Percentiles rank a stretch among this genome's conserved stretches.
Conservation (phyloP, 2,113 vertebrate species). For the Solea senegalensis region DNA sequence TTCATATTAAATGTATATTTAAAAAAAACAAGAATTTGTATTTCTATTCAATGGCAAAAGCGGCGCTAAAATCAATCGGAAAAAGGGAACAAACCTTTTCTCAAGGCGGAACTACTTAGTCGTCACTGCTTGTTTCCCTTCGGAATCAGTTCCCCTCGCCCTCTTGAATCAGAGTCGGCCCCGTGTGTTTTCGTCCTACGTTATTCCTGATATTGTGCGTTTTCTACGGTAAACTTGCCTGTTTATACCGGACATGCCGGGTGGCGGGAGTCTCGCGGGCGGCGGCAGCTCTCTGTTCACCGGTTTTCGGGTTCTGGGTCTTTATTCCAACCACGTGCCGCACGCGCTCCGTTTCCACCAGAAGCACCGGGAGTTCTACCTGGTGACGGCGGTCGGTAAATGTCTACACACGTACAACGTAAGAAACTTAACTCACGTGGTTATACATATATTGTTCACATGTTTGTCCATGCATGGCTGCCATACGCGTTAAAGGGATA, state of each 20-base stretch:
- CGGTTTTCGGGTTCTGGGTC: slow-evolving; percentile 88
- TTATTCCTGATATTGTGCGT: neutral
- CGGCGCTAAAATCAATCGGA: neutral
- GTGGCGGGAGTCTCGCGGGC: slow-evolving; percentile 7
- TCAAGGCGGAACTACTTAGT: slow-evolving; percentile 39
- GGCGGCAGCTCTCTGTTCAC: slow-evolving; percentile 80
- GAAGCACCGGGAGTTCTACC: slow-evolving; percentile 91
- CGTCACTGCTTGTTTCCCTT: slow-evolving; percentile 13
- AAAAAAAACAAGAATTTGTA: too few species aligned
- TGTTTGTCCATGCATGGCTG: neutral
- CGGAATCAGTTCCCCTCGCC: slow-evolving; percentile 11
- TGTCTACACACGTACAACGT: slow-evolving; percentile 94
- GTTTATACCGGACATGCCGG: slow-evolving; percentile 29
- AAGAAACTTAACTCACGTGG: slow-evolving; percentile 61
- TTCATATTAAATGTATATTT: too few species aligned
- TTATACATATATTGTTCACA: too few species aligned
- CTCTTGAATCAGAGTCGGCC: neutral
- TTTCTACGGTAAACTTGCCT: neutral
- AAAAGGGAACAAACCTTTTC: neutral
- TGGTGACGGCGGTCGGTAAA: slow-evolving; percentile 86
- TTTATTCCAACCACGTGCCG: slow-evolving; percentile 88
- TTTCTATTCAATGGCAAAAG: too few species aligned
- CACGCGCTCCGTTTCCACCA: slow-evolving; percentile 90
- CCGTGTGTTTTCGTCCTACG: neutral
- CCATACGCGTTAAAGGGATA: neutral